Evolutionary conservation across 2,113 vertebrate genomes (phyloP).

Genomic region (Carlito syrichta): DNA sequence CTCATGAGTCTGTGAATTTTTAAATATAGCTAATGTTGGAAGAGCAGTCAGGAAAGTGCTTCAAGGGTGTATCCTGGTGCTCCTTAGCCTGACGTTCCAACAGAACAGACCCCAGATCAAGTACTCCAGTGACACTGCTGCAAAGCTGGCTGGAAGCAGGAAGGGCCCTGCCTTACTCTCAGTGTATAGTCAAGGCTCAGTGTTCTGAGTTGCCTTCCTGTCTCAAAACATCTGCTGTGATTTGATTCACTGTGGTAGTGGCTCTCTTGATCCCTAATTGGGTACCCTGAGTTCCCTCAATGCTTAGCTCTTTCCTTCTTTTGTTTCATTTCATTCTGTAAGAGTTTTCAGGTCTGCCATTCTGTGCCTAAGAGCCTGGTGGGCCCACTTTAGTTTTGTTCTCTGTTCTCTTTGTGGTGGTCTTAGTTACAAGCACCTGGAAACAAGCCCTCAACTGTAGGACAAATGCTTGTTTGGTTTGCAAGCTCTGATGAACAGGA

Average conservation of each 20-base stretch:
- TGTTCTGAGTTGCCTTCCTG: neutral
- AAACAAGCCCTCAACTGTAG: slow-evolving; percentile 1
- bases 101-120: neutral
- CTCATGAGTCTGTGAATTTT: neutral
- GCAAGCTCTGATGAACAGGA: neutral
- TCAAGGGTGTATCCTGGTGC: neutral
- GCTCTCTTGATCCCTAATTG: neutral
- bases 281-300: neutral
- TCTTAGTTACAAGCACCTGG: slow-evolving; percentile 27
- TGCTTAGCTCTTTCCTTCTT: neutral
- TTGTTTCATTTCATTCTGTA: neutral
- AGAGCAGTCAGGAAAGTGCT: neutral
- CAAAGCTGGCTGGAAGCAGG: neutral
- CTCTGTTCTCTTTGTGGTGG: slow-evolving; percentile 19
- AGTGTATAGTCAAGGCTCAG: neutral
- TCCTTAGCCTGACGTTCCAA: neutral
- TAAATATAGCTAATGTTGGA: neutral
- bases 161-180: neutral
- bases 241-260: neutral
- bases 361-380: neutral
- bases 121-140: neutral
- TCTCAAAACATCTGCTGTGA: neutral
- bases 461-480: slow-evolving; percentile 6
- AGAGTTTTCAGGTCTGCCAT: slow-evolving; percentile 7
- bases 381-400: neutral